Evolutionary conservation across 2,797 vertebrate genomes (phyloP).

Genomic region (Florisuga fusca): DNA sequence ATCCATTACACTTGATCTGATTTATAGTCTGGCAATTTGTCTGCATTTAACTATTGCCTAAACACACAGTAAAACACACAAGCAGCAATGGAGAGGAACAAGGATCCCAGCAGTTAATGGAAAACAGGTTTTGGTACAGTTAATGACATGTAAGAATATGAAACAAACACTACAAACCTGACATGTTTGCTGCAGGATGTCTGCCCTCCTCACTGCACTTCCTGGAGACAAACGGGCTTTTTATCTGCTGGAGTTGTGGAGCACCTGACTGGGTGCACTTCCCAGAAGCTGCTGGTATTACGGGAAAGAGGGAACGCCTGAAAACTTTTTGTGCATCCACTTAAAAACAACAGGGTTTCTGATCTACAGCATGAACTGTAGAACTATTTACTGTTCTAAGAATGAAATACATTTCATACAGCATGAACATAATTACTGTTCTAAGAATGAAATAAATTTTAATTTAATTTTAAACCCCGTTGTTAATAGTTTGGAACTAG

Average conservation of each 20-base stretch:
- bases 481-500: background rate
- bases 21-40: background rate
- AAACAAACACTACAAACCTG: background rate
- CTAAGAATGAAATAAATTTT: background rate
- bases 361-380: background rate
- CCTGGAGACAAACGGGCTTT: background rate
- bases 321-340: background rate
- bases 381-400: background rate
- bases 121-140: background rate
- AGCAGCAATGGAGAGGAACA: background rate
- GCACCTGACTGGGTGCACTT: background rate
- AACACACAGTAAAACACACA: background rate
- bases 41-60: background rate
- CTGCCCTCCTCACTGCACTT: accelerated
- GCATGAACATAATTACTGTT: background rate
- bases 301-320: background rate
- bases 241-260: background rate
- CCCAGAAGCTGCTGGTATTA: accelerated
- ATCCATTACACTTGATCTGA: background rate
- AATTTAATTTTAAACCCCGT: background rate
- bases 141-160: background rate
- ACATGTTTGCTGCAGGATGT: background rate
- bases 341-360: background rate
- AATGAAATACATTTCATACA: background rate
- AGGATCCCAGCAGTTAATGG: background rate